Conservation (phyloP, 2,888 invertebrate species). For the Ormia ochracea region DNA sequence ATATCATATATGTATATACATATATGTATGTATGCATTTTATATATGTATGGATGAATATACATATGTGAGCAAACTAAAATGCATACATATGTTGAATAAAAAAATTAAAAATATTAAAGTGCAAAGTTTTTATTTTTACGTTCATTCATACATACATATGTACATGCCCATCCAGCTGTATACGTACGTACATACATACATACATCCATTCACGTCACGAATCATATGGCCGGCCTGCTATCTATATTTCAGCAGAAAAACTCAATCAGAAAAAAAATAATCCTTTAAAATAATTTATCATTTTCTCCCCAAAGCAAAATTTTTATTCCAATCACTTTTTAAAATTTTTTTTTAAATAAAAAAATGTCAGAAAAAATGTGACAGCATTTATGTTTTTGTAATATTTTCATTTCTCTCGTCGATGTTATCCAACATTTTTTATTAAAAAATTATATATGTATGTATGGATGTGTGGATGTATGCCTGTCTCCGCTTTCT, state of each 20-base stretch:
- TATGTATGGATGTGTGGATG: not conserved
- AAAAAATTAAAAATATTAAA: too few species aligned
- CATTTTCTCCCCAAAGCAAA: not conserved
- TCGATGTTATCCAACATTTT: constrained; percentile 1
- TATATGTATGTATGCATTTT: too few species aligned
- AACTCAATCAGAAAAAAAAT: not conserved
- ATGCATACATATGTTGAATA: too few species aligned
- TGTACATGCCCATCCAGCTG: too few species aligned
- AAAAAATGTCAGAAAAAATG: not conserved
- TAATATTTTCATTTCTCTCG: constrained; percentile 11
- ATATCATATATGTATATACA: too few species aligned
- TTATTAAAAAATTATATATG: not conserved
- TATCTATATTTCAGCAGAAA: not conserved
- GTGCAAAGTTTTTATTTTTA: too few species aligned
- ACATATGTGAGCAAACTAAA: too few species aligned
- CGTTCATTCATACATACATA: too few species aligned
- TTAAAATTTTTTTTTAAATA: not conserved
- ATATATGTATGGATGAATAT: too few species aligned
- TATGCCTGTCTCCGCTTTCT: not conserved
- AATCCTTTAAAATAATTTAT: constrained; percentile 23
- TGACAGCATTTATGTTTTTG: not conserved
- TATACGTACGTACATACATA: too few species aligned
- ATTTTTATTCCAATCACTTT: constrained; percentile 33
- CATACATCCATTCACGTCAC: too few species aligned
- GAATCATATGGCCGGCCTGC: too few species aligned